Conservation (phyloP, 2,888 invertebrate species). For the Epirrita christyi region DNA sequence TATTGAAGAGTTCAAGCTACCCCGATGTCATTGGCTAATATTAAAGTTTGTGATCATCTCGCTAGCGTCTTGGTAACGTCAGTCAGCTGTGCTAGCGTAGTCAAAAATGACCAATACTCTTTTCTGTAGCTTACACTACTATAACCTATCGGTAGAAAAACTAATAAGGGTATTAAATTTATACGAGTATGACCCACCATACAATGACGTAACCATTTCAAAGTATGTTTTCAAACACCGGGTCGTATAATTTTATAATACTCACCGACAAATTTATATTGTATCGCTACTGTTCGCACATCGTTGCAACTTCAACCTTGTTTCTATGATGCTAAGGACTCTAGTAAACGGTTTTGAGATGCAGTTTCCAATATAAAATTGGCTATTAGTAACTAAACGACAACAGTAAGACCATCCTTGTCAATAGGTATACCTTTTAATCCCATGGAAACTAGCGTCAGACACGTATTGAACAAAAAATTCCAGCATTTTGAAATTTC, state of each 20-base stretch:
- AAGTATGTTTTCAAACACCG: conserved; percentile 72
- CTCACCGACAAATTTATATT: conserved; percentile 51
- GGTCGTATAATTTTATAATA: conserved; percentile 74
- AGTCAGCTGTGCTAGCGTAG: too few species aligned
- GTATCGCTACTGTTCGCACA: conserved; percentile 25
- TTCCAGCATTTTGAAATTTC: conserved; percentile 37
- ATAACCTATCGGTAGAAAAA: conserved; percentile 43
- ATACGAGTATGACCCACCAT: conserved; percentile 60
- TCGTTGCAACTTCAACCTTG: conserved; percentile 38
- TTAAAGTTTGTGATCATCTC: too few species aligned
- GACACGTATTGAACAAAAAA: conserved; percentile 56
- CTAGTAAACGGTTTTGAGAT: not conserved
- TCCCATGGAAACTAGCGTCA: conserved; percentile 51
- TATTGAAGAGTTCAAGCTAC: too few species aligned
- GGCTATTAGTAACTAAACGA: conserved; percentile 44
- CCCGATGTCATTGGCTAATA: too few species aligned
- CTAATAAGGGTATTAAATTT: conserved; percentile 76
- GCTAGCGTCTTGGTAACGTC: too few species aligned
- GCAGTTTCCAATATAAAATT: conserved; percentile 22
- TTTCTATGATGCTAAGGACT: conserved; percentile 1
- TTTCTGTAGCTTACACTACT: not conserved
- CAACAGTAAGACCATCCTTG: conserved; percentile 54
- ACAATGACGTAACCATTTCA: conserved; percentile 66
- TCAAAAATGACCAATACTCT: too few species aligned
- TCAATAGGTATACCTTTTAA: conserved; percentile 54